phyloP scores from a whole-genome alignment of 2,797 vertebrate species.

The Mormyrus hasselquistii region DNA sequence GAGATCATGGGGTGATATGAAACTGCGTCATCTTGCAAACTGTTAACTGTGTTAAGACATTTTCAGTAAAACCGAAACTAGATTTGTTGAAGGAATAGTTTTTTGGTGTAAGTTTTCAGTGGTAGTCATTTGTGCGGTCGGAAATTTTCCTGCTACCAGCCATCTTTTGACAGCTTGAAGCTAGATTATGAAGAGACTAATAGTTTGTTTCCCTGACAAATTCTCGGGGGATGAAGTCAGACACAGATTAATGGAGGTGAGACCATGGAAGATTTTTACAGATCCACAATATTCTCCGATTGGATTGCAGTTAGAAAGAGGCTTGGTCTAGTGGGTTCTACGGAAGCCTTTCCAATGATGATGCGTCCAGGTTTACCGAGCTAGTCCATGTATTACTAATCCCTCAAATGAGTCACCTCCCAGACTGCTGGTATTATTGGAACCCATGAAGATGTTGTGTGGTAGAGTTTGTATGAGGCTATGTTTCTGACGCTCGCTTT shows the following conservation, averaged over 20 bases:
- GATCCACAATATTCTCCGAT: not conserved
- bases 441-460: constrained; percentile 2
- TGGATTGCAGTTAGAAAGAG: not conserved
- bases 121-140: not conserved
- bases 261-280: constrained; percentile 3
- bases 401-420: not conserved
- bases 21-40: not conserved
- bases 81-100: not conserved
- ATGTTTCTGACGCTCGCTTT: not conserved
- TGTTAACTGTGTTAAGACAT: not conserved
- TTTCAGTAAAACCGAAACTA: not conserved
- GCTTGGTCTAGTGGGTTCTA: not conserved
- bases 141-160: not conserved
- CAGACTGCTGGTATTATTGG: not conserved
- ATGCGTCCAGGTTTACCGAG: not conserved
- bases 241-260: constrained; percentile 7
- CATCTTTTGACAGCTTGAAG: not conserved
- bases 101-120: not conserved
- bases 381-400: constrained; percentile 5
- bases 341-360: not conserved
- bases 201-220: not conserved
- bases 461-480: not conserved
- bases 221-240: not conserved
- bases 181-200: not conserved
- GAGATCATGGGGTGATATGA: not conserved